Evolutionary conservation across 2,797 vertebrate species (phyloP).

Genomic region (Coracias cyanogaster): DNA sequence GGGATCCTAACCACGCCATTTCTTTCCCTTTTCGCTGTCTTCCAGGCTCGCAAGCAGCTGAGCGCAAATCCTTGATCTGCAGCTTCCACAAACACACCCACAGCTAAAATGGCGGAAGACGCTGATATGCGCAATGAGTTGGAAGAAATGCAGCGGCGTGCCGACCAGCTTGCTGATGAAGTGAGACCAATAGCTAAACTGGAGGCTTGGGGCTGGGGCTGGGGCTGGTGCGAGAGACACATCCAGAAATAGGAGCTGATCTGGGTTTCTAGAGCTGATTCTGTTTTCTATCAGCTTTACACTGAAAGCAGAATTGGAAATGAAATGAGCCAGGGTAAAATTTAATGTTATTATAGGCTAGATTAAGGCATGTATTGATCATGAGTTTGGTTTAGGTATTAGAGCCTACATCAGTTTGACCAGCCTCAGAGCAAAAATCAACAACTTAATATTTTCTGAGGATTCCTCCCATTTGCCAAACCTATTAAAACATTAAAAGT

Average conservation of each 20-base stretch:
- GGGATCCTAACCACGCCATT: not conserved
- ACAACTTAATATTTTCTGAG: slow-evolving; percentile 58
- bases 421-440: slow-evolving; percentile 47
- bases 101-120: slow-evolving; percentile 94
- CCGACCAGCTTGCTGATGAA: slow-evolving; percentile 98
- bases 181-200: slow-evolving; percentile 77
- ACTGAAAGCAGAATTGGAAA: not conserved
- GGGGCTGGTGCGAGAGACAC: not conserved
- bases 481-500: slow-evolving; percentile 12
- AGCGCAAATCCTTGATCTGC: slow-evolving; percentile 79
- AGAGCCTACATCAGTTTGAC: slow-evolving; percentile 31
- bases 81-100: slow-evolving; percentile 76
- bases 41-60: slow-evolving; percentile 66
- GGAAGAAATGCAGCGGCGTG: slow-evolving; percentile 98
- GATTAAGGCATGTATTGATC: slow-evolving; percentile 27
- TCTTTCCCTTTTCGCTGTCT: not conserved
- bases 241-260: slow-evolving; percentile 1
- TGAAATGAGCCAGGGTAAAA: not conserved
- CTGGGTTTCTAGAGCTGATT: not conserved
- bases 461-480: slow-evolving; percentile 41
- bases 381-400: slow-evolving; percentile 52
- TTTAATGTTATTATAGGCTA: not conserved
- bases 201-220: not conserved
- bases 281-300: not conserved
- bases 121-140: slow-evolving; percentile 99